phyloP scores from a whole-genome alignment of 2,797 vertebrate species.

The Australoheros facetus region DNA sequence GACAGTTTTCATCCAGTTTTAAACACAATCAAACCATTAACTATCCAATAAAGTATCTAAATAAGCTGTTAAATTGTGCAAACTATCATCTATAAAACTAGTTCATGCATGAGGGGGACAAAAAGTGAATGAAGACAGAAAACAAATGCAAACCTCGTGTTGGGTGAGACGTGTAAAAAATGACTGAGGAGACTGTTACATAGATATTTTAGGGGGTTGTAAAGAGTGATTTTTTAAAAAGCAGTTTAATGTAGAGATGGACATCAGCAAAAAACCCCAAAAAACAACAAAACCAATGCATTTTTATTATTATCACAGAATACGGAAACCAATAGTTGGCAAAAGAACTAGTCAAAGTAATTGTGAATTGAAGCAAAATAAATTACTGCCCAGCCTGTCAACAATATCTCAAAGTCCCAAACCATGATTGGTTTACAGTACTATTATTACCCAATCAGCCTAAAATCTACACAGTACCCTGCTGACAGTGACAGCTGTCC shows the following conservation, averaged over 20 bases:
- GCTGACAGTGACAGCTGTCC: neutral
- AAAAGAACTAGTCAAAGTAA: neutral
- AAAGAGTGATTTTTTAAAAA: neutral
- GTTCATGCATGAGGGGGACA: slow-evolving; percentile 48
- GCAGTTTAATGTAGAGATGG: neutral
- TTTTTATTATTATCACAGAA: neutral
- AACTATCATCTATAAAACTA: neutral
- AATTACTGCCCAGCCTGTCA: neutral
- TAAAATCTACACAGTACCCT: neutral
- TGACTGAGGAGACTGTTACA: slow-evolving; percentile 27
- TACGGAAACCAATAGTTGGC: neutral
- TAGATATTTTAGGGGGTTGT: slow-evolving; percentile 21
- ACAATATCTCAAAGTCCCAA: neutral
- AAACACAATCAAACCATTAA: neutral
- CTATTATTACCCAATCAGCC: neutral
- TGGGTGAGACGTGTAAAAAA: slow-evolving; percentile 36
- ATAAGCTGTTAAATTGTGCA: neutral
- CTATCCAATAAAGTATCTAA: neutral
- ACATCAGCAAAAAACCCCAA: neutral
- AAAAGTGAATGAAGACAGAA: slow-evolving; percentile 57
- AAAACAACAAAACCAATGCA: neutral
- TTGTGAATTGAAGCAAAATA: neutral
- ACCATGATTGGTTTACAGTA: neutral
- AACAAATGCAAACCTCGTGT: slow-evolving; percentile 41
- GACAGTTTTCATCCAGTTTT: slow-evolving; percentile 1